Evolutionary conservation across 2,797 vertebrate species (phyloP).

Genomic region (Sebastiscus albofasciatus): DNA sequence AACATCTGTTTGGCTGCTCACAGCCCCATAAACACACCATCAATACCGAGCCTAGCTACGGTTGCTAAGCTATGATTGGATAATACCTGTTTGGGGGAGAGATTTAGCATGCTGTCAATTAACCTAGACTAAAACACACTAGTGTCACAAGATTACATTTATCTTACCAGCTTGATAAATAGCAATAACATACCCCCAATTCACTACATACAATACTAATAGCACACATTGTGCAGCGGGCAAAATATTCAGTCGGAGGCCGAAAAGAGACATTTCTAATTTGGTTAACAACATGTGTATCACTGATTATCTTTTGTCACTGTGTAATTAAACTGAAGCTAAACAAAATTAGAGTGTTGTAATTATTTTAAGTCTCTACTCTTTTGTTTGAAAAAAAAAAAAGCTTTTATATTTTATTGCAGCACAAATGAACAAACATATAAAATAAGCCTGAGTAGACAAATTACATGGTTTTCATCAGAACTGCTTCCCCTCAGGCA

Average conservation of each 20-base stretch:
- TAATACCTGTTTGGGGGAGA: neutral
- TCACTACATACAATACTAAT: neutral
- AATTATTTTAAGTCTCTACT: slow-evolving; percentile 32
- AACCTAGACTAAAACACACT: neutral
- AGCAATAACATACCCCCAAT: neutral
- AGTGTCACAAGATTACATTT: neutral
- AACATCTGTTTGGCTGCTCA: neutral
- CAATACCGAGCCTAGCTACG: neutral
- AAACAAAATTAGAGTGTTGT: slow-evolving; percentile 29
- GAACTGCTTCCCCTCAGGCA: slow-evolving; percentile 28
- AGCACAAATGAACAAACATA: slow-evolving; percentile 18
- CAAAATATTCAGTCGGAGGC: neutral
- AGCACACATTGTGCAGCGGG: neutral
- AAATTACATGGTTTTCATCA: slow-evolving; percentile 46
- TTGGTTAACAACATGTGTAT: slow-evolving; percentile 9
- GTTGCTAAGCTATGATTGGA: neutral
- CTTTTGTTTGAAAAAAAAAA: slow-evolving; percentile 11
- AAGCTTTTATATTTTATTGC: slow-evolving; percentile 15
- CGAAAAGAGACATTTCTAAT: slow-evolving; percentile 1
- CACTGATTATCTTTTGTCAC: slow-evolving; percentile 23
- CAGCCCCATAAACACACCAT: neutral
- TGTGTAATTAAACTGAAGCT: slow-evolving; percentile 54
- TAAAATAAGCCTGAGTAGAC: slow-evolving; percentile 32
- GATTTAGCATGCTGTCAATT: neutral
- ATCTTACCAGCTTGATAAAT: neutral